Percentiles rank a stretch among this genome's conserved stretches.
These are phyloP conservation scores for Athetis lepigone DNA, from an alignment of 2,888 invertebrate species.

Conservation along the genomic window DNA sequence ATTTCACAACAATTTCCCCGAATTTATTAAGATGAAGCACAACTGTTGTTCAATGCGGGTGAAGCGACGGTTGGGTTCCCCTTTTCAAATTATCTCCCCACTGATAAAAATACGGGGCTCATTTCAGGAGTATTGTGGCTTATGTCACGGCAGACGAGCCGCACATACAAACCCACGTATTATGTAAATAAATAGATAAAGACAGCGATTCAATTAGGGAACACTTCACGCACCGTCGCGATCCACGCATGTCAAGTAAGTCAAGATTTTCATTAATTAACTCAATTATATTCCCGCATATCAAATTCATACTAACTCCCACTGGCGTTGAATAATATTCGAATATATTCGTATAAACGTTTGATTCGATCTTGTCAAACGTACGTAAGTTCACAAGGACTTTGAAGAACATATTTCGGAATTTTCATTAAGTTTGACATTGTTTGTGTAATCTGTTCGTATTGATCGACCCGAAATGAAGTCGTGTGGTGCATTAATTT, in stretches of 20 bases:
- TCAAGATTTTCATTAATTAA: conserved; percentile 73
- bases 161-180: conserved; percentile 56
- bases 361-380: conserved; percentile 54
- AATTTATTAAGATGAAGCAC: conserved; percentile 45
- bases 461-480: conserved; percentile 2
- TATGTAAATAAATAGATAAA: conserved; percentile 75
- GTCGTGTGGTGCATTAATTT: conserved; percentile 26
- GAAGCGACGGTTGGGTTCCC: conserved; percentile 18
- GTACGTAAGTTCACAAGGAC: conserved; percentile 30
- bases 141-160: conserved; percentile 55
- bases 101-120: conserved; percentile 51
- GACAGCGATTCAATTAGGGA: conserved; percentile 75
- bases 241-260: conserved; percentile 60
- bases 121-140: conserved; percentile 45
- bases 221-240: conserved; percentile 67
- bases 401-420: conserved; percentile 34
- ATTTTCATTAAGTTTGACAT: conserved; percentile 42
- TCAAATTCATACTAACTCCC: conserved; percentile 61
- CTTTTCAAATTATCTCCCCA: conserved; percentile 34
- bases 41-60: conserved; percentile 35
- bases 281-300: conserved; percentile 64
- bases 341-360: conserved; percentile 48
- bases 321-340: conserved; percentile 52
- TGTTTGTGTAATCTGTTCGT: conserved; percentile 22
- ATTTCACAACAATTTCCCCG: conserved; percentile 52